These are phyloP conservation scores for Alces alces DNA, from an alignment of 2,113 vertebrate species.

Conservation along the genomic window DNA sequence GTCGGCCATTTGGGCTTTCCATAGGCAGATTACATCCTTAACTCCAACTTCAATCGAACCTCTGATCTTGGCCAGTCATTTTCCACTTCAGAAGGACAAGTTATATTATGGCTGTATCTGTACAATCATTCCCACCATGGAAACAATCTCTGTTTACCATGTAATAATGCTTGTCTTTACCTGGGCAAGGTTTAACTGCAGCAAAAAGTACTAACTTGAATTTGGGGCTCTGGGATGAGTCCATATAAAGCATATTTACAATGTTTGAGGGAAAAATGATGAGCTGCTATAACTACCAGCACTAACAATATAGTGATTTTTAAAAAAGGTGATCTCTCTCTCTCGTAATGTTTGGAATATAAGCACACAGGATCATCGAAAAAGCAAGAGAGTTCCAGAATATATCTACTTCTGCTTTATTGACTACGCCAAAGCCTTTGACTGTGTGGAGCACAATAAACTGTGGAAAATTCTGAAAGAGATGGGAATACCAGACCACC, in stretches of 20 bases:
- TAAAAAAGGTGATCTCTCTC: background rate
- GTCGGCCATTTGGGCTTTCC: background rate
- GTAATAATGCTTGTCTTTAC: background rate
- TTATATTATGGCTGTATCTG: background rate
- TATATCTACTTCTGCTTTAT: background rate
- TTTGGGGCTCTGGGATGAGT: background rate
- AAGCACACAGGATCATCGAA: background rate
- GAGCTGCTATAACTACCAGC: background rate
- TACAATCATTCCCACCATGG: background rate
- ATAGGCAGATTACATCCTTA: background rate
- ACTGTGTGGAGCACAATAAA: background rate
- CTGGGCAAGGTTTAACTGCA: background rate
- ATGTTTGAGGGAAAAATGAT: background rate
- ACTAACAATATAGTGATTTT: constrained; percentile 21
- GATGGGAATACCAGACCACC: background rate
- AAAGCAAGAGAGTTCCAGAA: background rate
- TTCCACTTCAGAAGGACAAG: background rate
- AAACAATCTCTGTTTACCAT: background rate
- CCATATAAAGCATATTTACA: background rate
- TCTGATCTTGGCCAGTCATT: background rate
- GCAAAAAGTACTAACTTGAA: constrained; percentile 8
- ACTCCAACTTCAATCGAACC: background rate
- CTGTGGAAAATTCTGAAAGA: background rate
- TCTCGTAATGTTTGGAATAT: background rate
- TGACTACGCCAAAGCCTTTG: background rate